Base-by-base conservation (phyloP, 2,113 vertebrate genomes). In the Furnarius figulus region DNA sequence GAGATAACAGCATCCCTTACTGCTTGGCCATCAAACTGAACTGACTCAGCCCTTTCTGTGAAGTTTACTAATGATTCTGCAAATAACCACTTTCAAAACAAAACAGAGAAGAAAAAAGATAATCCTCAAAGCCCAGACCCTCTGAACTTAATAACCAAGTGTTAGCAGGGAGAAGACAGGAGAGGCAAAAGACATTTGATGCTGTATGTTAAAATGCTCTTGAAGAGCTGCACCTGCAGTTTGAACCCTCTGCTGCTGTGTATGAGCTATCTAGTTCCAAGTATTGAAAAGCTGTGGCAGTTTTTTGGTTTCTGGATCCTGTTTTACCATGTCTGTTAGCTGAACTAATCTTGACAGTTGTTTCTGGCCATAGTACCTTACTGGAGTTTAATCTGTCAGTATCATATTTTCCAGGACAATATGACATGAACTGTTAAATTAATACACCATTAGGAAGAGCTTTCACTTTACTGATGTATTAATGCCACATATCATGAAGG, bases 401-500 rank as follows among this genome's bases (percentile, higher is more conserved):
- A 21, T 3, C 39, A 2, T 46, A 52, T 84, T 61, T 74, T 90
- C 63, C 55, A 55, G 52, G 39, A 46, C 50, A 89, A 58, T 80
- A 62, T 49, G 50, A 50, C 63, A 28, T 67, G 87, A 89, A 30
- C 61, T 79, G 30, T 75, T 63, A 13, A 50, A 71, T 40, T 83
- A 96, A 95, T 94, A 42, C 19, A 95, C 95, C 85, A 83, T 37
- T 76, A 78, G 63, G 91, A 93, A 96, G 72, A 76, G 33, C 62
- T 95, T 81, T 94, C 77, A 74, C 31, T 90, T 96, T 94, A 90
- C 83, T 74, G 88, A 88, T 93, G 15, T 56, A 91, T 94, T 96
- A 90, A 92, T 81, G 83, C 91, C 37, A 28, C 46, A 79, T 5
- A 37, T 95, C 50, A 74, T 83, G 39, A 77, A 76, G 22, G 37